phyloP scores from a whole-genome alignment of 2,113 vertebrate genomes.

The Microtus ochrogaster region DNA sequence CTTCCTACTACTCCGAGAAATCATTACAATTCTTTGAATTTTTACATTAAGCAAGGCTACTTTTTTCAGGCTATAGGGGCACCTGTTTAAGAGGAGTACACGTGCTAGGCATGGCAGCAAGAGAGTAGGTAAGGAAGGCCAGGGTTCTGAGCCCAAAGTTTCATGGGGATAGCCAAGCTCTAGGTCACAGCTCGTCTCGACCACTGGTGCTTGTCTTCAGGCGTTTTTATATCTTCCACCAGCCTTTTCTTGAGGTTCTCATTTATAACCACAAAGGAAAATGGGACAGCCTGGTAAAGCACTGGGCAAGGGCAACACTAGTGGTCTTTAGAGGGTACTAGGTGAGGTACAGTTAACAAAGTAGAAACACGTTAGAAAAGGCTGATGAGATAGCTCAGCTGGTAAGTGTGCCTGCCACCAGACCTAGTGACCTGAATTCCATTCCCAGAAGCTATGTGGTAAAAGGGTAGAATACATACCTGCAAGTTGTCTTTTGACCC shows the following conservation, averaged over 20 bases:
- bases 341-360: background rate
- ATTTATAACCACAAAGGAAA: conserved; percentile 50
- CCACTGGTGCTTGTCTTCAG: background rate
- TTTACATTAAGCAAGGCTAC: background rate
- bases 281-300: background rate
- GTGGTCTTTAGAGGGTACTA: conserved; percentile 13
- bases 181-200: background rate
- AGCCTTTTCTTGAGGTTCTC: conserved; percentile 44
- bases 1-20: background rate
- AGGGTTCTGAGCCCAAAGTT: background rate
- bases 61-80: background rate
- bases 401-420: background rate
- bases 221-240: background rate
- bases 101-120: background rate
- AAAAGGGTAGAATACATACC: background rate
- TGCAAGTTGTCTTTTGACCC: background rate
- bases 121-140: background rate
- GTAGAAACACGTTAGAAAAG: background rate
- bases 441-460: background rate
- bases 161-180: background rate
- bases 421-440: background rate
- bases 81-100: background rate
- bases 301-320: background rate
- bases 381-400: background rate
- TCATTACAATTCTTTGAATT: background rate